Evolutionary conservation across 1,140 invertebrate genomes (phyloP).

Genomic region (Lepidotrigona ventralis): DNA sequence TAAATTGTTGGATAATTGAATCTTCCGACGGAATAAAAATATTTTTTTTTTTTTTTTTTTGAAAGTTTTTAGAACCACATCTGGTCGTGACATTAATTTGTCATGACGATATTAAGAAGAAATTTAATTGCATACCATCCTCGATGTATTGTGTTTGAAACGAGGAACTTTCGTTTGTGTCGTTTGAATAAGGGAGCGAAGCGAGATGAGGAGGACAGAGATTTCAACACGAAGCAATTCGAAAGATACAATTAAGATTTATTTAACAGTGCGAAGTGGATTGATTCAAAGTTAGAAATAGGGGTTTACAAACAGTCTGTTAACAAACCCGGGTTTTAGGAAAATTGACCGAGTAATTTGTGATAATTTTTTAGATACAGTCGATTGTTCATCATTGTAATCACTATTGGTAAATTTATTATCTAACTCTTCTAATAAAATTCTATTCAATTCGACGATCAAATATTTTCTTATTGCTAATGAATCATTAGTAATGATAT

Average conservation of each 20-base stretch:
- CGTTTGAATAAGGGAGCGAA: neutral
- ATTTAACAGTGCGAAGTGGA: conserved; percentile 52
- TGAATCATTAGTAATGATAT: too few species aligned
- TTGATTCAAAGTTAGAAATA: conserved; percentile 57
- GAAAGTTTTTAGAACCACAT: neutral
- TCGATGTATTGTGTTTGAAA: conserved; percentile 35
- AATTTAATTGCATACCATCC: conserved; percentile 37
- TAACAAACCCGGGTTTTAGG: conserved; percentile 56
- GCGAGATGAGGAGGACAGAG: neutral
- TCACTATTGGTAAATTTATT: neutral
- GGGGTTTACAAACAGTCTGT: conserved; percentile 49
- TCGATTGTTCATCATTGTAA: neutral
- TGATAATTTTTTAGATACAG: neutral
- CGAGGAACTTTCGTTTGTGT: conserved; percentile 11
- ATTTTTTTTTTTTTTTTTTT: neutral
- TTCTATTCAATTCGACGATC: neutral
- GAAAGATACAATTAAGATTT: conserved; percentile 65
- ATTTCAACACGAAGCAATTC: conserved; percentile 43
- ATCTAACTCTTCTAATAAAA: neutral
- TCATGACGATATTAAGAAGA: conserved; percentile 4
- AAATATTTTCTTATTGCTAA: neutral
- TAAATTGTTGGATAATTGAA: neutral
- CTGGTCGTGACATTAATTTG: neutral
- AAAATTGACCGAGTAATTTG: neutral
- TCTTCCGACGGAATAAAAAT: neutral